Conservation (phyloP, 2,113 vertebrate genomes). For the Malurus cyaneus region DNA sequence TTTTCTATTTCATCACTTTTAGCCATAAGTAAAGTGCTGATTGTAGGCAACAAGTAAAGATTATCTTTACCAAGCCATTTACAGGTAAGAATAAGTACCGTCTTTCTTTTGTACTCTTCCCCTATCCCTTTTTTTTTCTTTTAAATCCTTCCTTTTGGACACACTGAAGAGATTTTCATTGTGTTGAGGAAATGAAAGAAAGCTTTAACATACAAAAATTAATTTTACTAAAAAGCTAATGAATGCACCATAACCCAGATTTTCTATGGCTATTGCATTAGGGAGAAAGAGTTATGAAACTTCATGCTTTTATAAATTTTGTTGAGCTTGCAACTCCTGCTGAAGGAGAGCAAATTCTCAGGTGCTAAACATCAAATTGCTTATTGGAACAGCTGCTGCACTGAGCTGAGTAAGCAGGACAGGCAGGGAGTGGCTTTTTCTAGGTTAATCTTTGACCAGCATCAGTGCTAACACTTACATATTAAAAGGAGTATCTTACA, state of each 20-base stretch:
- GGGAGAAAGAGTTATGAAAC: slow-evolving; percentile 55
- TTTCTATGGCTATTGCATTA: slow-evolving; percentile 39
- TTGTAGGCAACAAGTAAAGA: neutral
- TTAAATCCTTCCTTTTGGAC: neutral
- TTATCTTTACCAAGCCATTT: neutral
- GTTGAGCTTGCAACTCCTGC: slow-evolving; percentile 75
- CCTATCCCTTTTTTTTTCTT: neutral
- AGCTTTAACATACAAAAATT: slow-evolving; percentile 9
- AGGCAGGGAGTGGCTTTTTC: slow-evolving; percentile 26
- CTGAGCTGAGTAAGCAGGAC: slow-evolving; percentile 74
- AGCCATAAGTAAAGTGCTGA: neutral
- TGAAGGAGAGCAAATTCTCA: slow-evolving; percentile 71
- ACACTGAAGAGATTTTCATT: neutral
- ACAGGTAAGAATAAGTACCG: neutral
- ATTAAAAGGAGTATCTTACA: neutral
- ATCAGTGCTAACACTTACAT: neutral
- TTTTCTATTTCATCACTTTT: neutral
- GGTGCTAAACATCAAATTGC: slow-evolving; percentile 72
- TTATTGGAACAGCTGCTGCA: slow-evolving; percentile 75
- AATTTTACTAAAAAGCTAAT: slow-evolving; percentile 55
- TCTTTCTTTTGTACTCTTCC: neutral
- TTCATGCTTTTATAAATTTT: slow-evolving; percentile 69
- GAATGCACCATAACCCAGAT: slow-evolving; percentile 43
- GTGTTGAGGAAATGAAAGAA: neutral
- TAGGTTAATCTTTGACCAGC: neutral